Evolutionary conservation across 1,140 invertebrate species (phyloP).

Genomic region (Trichonephila clavata): DNA sequence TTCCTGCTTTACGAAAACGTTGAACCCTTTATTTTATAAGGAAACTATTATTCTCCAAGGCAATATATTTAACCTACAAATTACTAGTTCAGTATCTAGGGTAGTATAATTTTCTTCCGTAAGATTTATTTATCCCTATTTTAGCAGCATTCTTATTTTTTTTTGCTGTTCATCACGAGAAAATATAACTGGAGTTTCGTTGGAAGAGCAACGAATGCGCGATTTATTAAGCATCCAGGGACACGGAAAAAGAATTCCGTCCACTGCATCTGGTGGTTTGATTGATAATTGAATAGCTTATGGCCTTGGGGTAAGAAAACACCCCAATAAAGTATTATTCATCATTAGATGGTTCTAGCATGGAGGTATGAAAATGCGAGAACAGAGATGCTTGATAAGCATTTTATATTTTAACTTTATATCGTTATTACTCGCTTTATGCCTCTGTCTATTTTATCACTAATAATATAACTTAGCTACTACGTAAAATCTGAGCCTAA

Average conservation of each 20-base stretch:
- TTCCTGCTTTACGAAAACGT: too few species aligned
- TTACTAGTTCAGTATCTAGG: background rate
- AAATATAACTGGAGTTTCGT: background rate
- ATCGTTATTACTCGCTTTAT: too few species aligned
- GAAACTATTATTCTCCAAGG: too few species aligned
- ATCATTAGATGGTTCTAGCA: background rate
- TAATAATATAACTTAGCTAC: too few species aligned
- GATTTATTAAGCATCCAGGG: background rate
- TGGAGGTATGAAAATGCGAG: background rate
- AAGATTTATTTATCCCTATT: background rate
- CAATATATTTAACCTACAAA: background rate
- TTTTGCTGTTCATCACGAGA: background rate
- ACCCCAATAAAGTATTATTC: background rate
- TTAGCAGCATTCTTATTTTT: background rate
- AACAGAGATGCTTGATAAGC: background rate
- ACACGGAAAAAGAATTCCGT: constrained; percentile 25
- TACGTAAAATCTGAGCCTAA: too few species aligned
- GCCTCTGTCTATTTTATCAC: too few species aligned
- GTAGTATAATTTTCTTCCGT: background rate
- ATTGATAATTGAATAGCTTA: constrained; percentile 38
- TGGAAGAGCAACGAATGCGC: background rate
- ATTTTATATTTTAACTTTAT: too few species aligned
- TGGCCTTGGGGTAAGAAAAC: background rate
- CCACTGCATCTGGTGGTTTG: constrained; percentile 27
- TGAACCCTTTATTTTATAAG: too few species aligned